A percentile compares a stretch with the other conserved stretches of the same genome.
Conservation (phyloP, 2,113 vertebrate genomes). For the Neolamprologus longior region DNA sequence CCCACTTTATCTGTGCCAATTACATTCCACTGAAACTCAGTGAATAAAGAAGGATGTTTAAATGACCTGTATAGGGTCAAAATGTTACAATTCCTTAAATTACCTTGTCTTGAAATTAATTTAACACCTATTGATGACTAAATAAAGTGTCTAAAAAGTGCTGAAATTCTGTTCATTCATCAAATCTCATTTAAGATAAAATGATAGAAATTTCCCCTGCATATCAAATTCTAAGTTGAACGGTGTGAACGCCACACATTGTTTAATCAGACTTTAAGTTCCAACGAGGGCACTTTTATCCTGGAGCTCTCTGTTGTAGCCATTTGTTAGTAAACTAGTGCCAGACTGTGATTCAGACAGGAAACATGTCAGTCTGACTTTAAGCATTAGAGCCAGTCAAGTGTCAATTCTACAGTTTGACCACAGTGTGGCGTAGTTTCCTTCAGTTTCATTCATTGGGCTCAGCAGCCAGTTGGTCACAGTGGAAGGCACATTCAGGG, state of each 20-base stretch:
- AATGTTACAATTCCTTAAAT: background rate
- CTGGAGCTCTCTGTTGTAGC: background rate
- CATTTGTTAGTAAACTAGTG: slow-evolving; percentile 70
- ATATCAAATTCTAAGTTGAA: background rate
- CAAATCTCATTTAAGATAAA: background rate
- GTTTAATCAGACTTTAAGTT: background rate
- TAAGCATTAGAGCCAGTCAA: background rate
- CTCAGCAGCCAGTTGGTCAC: slow-evolving; percentile 42
- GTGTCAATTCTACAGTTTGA: slow-evolving; percentile 14
- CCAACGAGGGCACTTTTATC: background rate
- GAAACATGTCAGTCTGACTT: background rate
- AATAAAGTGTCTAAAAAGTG: background rate
- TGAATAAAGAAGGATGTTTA: background rate
- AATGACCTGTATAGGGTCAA: background rate
- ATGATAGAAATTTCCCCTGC: background rate
- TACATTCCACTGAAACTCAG: background rate
- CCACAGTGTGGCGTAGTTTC: slow-evolving; percentile 46
- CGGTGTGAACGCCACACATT: background rate
- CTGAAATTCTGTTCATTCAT: background rate
- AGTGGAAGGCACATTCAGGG: slow-evolving; percentile 66
- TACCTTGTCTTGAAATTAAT: background rate
- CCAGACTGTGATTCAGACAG: slow-evolving; percentile 51
- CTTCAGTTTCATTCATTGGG: slow-evolving; percentile 25
- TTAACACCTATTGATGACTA: background rate
- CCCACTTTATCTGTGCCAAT: background rate